Conservation (phyloP, 2,888 invertebrate species). For the Diaphora mendica region DNA sequence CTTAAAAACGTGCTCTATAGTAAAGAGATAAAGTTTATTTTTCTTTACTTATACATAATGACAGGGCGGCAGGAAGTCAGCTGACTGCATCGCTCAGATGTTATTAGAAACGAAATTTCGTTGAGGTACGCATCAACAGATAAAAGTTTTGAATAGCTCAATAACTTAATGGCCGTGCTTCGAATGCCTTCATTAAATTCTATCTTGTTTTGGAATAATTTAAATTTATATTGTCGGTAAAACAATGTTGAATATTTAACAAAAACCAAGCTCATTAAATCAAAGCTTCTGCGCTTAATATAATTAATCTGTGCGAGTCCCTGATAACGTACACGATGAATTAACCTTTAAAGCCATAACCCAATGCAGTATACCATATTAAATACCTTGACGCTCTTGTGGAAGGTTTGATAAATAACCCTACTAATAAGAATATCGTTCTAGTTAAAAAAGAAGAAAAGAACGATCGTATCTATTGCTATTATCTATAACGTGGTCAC, state of each 20-base stretch:
- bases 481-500: not conserved
- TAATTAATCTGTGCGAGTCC: not conserved
- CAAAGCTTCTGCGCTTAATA: not conserved
- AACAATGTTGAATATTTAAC: constrained; percentile 16
- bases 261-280: constrained; percentile 9
- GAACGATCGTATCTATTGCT: not conserved
- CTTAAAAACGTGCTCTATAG: not conserved
- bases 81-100: constrained; percentile 54
- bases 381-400: not conserved
- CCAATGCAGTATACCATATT: not conserved
- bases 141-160: constrained; percentile 50
- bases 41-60: constrained; percentile 23
- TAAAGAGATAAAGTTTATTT: not conserved
- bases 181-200: constrained; percentile 39
- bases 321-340: not conserved
- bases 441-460: not conserved
- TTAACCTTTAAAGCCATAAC: not conserved
- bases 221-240: constrained; percentile 36
- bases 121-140: constrained; percentile 36
- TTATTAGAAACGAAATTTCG: constrained; percentile 48
- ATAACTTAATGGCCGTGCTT: constrained; percentile 46
- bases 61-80: constrained; percentile 55
- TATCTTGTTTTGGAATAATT: constrained; percentile 37
- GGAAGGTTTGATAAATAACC: not conserved
- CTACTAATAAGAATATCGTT: not conserved